phyloP scores from a whole-genome alignment of 2,888 invertebrate genomes.

The Drosophila fulvimacula region DNA sequence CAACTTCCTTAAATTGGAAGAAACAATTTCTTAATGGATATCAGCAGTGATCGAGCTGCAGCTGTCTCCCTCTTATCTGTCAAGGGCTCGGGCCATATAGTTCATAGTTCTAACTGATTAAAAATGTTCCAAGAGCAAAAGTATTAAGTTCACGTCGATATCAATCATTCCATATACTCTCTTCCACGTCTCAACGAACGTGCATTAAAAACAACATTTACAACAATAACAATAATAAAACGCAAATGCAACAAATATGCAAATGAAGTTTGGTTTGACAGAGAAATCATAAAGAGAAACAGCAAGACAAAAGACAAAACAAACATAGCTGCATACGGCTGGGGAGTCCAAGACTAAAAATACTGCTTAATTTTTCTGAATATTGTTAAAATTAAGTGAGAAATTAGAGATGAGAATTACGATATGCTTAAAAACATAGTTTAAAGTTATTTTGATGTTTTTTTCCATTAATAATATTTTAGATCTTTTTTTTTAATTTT shows the following conservation, averaged over 20 bases:
- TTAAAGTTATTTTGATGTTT: neutral
- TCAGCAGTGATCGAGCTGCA: neutral
- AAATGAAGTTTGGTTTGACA: constrained; percentile 39
- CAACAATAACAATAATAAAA: constrained; percentile 15
- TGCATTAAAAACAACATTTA: constrained; percentile 3
- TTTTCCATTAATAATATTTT: no score
- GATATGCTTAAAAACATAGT: neutral
- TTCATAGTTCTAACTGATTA: neutral
- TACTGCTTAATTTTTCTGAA: neutral
- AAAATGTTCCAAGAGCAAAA: neutral
- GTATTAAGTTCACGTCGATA: neutral
- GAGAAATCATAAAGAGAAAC: constrained; percentile 52
- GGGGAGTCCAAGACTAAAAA: neutral
- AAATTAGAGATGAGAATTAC: no score
- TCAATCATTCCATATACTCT: neutral
- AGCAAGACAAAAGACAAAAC: constrained; percentile 1
- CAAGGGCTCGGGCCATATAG: neutral
- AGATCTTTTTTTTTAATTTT: no score
- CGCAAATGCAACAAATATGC: constrained; percentile 44
- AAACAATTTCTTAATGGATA: neutral
- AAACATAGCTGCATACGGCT: constrained; percentile 2
- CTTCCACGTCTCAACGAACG: neutral
- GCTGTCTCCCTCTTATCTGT: neutral
- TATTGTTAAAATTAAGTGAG: no score
- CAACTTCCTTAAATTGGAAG: neutral